Percentiles rank a stretch among this genome's conserved stretches.
phyloP scores from a whole-genome alignment of 1,140 invertebrate species.

The Atta colombica region DNA sequence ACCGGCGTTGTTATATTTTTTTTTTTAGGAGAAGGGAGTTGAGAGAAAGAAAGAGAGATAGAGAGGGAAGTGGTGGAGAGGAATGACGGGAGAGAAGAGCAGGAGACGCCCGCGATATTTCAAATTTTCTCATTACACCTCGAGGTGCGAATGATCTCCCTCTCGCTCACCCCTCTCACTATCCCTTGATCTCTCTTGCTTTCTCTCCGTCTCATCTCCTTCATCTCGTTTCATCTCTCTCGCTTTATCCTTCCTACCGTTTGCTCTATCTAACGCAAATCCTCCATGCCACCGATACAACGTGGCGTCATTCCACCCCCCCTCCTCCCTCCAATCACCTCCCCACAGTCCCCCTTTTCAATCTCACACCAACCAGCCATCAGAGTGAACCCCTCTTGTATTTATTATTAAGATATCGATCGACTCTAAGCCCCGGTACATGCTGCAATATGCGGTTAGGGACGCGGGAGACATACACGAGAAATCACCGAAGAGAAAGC shows the following conservation, averaged over 20 bases:
- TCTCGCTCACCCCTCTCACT: constrained; percentile 30
- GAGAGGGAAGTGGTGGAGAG: constrained; percentile 19
- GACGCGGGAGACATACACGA: constrained; percentile 69
- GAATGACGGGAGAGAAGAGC: constrained; percentile 36
- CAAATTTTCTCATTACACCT: constrained; percentile 87
- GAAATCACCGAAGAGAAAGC: constrained; percentile 57
- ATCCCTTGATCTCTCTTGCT: constrained; percentile 55
- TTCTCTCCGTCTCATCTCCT: constrained; percentile 55
- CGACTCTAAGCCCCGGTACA: constrained; percentile 78
- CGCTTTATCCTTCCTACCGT: constrained; percentile 42
- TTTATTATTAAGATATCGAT: constrained; percentile 87
- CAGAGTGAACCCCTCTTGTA: constrained; percentile 83
- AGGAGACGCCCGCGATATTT: constrained; percentile 83
- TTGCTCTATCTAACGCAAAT: constrained; percentile 65
- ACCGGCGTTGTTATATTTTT: constrained; percentile 79
- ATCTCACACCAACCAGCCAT: constrained; percentile 84
- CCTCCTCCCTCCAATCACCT: constrained; percentile 75
- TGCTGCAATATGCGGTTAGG: constrained; percentile 75
- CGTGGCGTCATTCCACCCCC: constrained; percentile 70
- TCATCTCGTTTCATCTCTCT: constrained; percentile 47
- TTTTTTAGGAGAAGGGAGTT: constrained; percentile 46
- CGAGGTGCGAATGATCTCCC: constrained; percentile 85
- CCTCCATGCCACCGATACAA: constrained; percentile 69
- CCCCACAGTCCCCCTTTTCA: constrained; percentile 79
- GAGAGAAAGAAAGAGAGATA: constrained; percentile 23